Base-by-base conservation (phyloP, 2,797 vertebrate species). In the Tinamus major region DNA sequence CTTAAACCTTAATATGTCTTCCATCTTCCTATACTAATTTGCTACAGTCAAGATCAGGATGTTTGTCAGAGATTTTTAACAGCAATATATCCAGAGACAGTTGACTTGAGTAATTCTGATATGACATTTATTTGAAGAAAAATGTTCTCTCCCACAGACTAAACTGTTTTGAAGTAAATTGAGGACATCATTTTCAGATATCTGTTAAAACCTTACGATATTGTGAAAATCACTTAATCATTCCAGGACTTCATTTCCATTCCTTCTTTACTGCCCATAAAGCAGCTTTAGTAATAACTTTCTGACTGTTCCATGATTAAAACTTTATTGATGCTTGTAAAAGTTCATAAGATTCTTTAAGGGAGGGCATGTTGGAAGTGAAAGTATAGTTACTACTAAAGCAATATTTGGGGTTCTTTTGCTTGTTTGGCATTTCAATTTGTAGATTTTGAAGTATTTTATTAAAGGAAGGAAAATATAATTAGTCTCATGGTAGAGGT, bases 1-100 rank as follows among this genome's bases (percentile, higher is more conserved):
- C 46, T 85, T 86, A 51, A 82, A 87, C 33, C 44, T 85, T 49
- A 90, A 42, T 90, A 83, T 58, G 65, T 76, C 49, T 94, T 90
- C n/a, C 24, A 70, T 89, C 93, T 85, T 29, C 5, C 9, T 20
- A 55, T 56, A 59, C 33, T 85, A 79, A 90, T 19, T 62, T 87
- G 69, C 24, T n/a, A 71, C 64, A 75, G 1, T 62, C 33, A 71
- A 87, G 23, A 27, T 70, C 23, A 70, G 12, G 29, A 53, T 42
- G 20, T 79, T 74, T 90, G 93, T 94, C 56, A 80, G 49, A 65
- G 16, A 65, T 23, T 79, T 51, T 20, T 88, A 82, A 75, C 9
- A 80, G 84, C 64, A 33, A 71, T 37, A 44, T 6, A 18, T 26
- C 13, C 37, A 85, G 53, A 55, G 8, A 68, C 39, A 90, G n/a